Base-by-base conservation (phyloP, 2,888 invertebrate genomes). In the Oegoconia quadripuncta region DNA sequence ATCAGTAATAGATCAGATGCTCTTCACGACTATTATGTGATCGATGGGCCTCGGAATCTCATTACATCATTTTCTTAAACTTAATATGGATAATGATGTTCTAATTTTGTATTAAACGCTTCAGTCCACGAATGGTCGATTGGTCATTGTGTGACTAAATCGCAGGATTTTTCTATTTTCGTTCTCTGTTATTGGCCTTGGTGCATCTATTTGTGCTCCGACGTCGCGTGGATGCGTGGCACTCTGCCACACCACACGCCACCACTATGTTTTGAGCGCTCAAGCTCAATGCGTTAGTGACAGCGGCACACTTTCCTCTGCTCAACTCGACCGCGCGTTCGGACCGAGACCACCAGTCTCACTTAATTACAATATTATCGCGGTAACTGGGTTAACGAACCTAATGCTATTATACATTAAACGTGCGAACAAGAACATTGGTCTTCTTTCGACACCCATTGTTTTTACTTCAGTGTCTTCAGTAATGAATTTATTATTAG, bases 361-460 rank as follows among this genome's bases (percentile, higher is more conserved):
- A 59, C 64, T 77, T 76, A 74, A 81, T 81, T 77, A 74, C 60
- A 71, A 81, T 67, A 69, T 67, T 68, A 80, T 69, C 64, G 64
- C 73, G 73, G 75, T 75, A 83, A 84, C 77, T 82, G 56, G 84
- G 86, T 75, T 84, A 89, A 89, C 80, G 83, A 74, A 90, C 87
- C 75, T 72, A 63, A 68, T 64, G 63, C 58, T 55, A 50, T 55
- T 59, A 62, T 63, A 59, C 67, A 64, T 59, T 60, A 64, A 70
- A 71, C 77, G 81, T 84, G 86, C 66, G 84, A 83, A 82, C 67
- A 71, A 64, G 52, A 64, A 63, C 61, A 66, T 60, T 62, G 52
- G 54, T 50, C 56, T 61, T 71, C 65, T 73, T 76, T 75, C 74
- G 50, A 69, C 68, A 75, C 50, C 61, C 54, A 69, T 74, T 75